These are phyloP conservation scores for Chironomus riparius DNA, from an alignment of 2,888 invertebrate genomes.

Conservation along the genomic window DNA sequence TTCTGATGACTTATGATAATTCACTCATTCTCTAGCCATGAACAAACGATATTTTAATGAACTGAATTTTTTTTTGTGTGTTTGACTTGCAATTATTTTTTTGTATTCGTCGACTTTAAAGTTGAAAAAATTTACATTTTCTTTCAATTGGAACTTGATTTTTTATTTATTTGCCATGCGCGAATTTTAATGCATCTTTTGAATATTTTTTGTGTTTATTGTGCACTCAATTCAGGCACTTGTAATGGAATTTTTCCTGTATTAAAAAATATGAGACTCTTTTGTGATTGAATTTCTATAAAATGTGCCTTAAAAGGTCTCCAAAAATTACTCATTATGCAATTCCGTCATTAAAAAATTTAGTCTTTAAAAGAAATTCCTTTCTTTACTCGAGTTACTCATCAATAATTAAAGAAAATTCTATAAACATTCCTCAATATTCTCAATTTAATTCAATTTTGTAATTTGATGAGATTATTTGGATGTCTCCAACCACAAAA, in stretches of 20 bases:
- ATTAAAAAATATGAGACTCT: no score
- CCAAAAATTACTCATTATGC: not conserved
- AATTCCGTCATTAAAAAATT: not conserved
- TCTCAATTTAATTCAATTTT: no score
- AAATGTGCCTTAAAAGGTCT: not conserved
- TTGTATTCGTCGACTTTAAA: not conserved
- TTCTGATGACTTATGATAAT: not conserved
- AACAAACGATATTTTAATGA: not conserved
- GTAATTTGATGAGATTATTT: conserved; percentile 19
- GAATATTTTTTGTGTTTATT: not conserved
- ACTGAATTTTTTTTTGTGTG: not conserved
- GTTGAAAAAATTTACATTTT: not conserved
- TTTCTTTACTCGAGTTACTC: not conserved
- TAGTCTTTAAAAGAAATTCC: not conserved
- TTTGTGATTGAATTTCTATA: not conserved
- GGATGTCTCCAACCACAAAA: not conserved
- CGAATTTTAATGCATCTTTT: not conserved
- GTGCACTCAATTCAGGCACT: not conserved
- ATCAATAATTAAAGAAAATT: not conserved
- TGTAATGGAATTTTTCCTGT: not conserved
- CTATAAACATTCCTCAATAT: not conserved
- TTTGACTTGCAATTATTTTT: not conserved
- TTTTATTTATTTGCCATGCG: not conserved
- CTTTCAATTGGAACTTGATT: no score
- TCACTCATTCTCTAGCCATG: not conserved